Evolutionary conservation across 2,113 vertebrate genomes (phyloP).

Genomic region (Brachyhypopomus gauderio): DNA sequence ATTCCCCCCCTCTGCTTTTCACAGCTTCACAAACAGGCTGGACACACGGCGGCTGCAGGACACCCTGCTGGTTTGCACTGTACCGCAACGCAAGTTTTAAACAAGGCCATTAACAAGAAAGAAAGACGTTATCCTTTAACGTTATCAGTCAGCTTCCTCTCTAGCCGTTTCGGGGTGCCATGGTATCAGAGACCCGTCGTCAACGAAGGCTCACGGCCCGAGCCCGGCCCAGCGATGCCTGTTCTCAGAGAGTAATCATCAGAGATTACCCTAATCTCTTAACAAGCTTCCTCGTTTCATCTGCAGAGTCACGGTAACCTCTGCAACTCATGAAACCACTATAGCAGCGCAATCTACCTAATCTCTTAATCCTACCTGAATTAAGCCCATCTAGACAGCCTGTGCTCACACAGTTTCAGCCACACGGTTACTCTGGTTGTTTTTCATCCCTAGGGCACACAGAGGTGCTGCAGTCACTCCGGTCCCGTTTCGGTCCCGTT

Average conservation of each 20-base stretch:
- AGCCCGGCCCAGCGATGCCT: neutral
- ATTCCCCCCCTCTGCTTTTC: constrained; percentile 8
- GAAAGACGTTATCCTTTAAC: neutral
- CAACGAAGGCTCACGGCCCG: neutral
- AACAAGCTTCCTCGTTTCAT: constrained; percentile 41
- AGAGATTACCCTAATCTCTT: constrained; percentile 39
- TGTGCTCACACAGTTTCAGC: too few relatives aligned
- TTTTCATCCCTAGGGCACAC: too few relatives aligned
- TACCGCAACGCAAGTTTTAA: constrained; percentile 46
- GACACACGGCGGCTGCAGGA: constrained; percentile 15
- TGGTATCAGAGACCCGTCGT: neutral
- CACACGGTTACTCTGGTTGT: too few relatives aligned
- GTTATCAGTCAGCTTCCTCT: neutral
- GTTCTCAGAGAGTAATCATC: constrained; percentile 4
- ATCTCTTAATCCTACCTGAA: constrained; percentile 40
- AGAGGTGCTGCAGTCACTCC: too few relatives aligned
- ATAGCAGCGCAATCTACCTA: neutral
- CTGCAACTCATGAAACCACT: constrained; percentile 16
- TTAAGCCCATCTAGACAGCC: neutral
- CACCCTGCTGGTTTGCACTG: constrained; percentile 24
- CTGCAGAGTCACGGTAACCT: constrained; percentile 22
- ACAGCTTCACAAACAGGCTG: constrained; percentile 31
- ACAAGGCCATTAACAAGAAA: too few relatives aligned
- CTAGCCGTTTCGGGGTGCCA: neutral
- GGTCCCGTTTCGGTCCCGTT: too few relatives aligned